Evolutionary conservation across 1,140 invertebrate genomes (phyloP).

Genomic region (Gryllus bimaculatus): DNA sequence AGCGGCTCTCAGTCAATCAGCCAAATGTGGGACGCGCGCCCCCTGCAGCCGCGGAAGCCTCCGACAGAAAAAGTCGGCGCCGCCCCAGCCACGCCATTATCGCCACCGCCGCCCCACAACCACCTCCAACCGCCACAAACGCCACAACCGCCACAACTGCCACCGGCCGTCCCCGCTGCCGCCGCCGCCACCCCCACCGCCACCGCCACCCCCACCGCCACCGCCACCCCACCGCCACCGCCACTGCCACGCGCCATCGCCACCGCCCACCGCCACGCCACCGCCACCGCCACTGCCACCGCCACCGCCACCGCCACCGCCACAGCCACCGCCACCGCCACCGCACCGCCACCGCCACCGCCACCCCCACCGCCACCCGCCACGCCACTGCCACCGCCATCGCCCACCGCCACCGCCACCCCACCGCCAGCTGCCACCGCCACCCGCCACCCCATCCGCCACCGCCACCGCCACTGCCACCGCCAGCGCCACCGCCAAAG

Average conservation of each 20-base stretch:
- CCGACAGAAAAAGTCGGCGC: too few relatives aligned
- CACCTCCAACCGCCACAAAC: background rate
- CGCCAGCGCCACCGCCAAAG: background rate
- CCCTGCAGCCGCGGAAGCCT: too few relatives aligned
- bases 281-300: constrained; percentile 7
- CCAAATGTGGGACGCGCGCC: too few relatives aligned
- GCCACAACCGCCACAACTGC: background rate
- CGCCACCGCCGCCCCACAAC: background rate
- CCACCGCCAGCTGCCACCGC: background rate
- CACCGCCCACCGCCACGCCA: constrained; percentile 8
- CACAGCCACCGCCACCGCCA: background rate
- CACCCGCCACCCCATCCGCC: background rate
- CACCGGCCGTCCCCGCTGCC: background rate
- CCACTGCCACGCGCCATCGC: constrained; percentile 7
- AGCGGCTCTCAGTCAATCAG: too few relatives aligned
- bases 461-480: background rate
- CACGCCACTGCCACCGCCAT: background rate
- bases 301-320: background rate
- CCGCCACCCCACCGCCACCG: constrained; percentile 6
- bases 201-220: background rate
- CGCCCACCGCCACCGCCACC: background rate
- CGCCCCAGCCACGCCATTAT: too few relatives aligned
- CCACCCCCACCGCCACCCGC: background rate
- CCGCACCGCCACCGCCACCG: background rate
- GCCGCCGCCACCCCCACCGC: constrained; percentile 11